phyloP scores from a whole-genome alignment of 2,888 invertebrate species.

The Eristalis arbustorum region DNA sequence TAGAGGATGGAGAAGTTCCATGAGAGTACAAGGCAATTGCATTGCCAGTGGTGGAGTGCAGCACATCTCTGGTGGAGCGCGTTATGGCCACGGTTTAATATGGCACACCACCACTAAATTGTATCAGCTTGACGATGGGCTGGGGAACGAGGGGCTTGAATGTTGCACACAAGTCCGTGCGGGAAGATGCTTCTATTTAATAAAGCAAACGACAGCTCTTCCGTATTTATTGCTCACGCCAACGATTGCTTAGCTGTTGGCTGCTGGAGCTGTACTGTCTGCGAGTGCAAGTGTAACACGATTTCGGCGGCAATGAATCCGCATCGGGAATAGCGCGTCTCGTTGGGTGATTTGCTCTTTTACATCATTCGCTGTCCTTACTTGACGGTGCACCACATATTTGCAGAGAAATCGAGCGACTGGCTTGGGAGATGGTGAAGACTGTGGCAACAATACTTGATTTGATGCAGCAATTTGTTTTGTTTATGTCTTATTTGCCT shows the following conservation, averaged over 20 bases:
- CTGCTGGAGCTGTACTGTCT: not conserved
- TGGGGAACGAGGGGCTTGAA: not conserved
- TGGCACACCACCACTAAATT: slow-evolving; percentile 33
- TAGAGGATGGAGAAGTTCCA: not conserved
- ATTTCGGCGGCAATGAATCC: slow-evolving; percentile 12
- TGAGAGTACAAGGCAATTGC: slow-evolving; percentile 41
- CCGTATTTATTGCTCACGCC: slow-evolving; percentile 56
- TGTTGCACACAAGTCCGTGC: not conserved
- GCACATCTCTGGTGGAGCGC: slow-evolving; percentile 2
- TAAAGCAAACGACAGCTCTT: slow-evolving; percentile 63
- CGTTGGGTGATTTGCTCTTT: slow-evolving; percentile 45
- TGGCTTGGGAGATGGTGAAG: not conserved
- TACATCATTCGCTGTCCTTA: not conserved
- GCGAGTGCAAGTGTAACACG: slow-evolving; percentile 6
- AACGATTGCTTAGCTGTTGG: slow-evolving; percentile 32
- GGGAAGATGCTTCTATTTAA: slow-evolving; percentile 50
- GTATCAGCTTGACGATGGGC: slow-evolving; percentile 11
- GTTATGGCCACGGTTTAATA: slow-evolving; percentile 43
- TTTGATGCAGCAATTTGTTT: not conserved
- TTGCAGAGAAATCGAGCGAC: slow-evolving; percentile 35
- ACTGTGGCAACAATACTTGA: not conserved
- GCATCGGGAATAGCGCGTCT: not conserved
- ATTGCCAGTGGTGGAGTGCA: not conserved
- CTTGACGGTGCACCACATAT: slow-evolving; percentile 8
- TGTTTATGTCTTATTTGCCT: not conserved